Base-by-base conservation (phyloP, 1,140 invertebrate genomes). In the Agrypnia vestita region DNA sequence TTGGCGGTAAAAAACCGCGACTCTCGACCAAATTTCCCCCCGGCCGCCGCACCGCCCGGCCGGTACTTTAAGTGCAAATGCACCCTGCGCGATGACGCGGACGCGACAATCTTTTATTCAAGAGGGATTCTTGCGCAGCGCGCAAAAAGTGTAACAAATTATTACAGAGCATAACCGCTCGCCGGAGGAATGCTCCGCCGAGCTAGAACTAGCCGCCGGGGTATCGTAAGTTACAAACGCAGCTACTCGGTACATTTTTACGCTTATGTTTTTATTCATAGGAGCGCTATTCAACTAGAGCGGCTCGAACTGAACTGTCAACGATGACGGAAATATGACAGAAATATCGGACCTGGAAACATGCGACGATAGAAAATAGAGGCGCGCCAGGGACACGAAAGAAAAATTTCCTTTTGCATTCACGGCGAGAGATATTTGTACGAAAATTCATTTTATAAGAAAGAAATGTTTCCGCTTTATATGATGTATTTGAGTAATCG, bases 121-220 rank as follows among this genome's bases (percentile, higher is more conserved):
- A 67, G 25, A 77, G 56, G 25, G 43, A 53, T 43, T 61, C 35
- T 56, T 53, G 19, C 25, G 47, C 47, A 43, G 12, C 49, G 17
- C 10, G 78, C 81, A 82, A 82, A 82, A 82, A 82, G 25, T 79
- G 71, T 82, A 82, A 82, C 80, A 82, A 82, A 82, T 82, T 82
- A 82, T 82, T 76, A 79, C 69, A 79, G 77, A 49, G 73, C 56
- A 71, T 72, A 69, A 47, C 21, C 61, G 51, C 67, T 79, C 47
- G 80, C 73, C 73, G 35, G 67, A 13, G 55, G 76, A 81, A 81
- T 81, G 46, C 64, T 15, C 62, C 56, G 78, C 78, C 1, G 46
- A 78, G 47, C 35, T 75, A 51, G 46, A 15, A 8, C 13, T 19
- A 51, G 15, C 17, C 11, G 10, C 3, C 6, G 62, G 43, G 13